These are phyloP conservation scores for Trichechus manatus DNA, from an alignment of 2,113 vertebrate genomes.

Conservation along the genomic window DNA sequence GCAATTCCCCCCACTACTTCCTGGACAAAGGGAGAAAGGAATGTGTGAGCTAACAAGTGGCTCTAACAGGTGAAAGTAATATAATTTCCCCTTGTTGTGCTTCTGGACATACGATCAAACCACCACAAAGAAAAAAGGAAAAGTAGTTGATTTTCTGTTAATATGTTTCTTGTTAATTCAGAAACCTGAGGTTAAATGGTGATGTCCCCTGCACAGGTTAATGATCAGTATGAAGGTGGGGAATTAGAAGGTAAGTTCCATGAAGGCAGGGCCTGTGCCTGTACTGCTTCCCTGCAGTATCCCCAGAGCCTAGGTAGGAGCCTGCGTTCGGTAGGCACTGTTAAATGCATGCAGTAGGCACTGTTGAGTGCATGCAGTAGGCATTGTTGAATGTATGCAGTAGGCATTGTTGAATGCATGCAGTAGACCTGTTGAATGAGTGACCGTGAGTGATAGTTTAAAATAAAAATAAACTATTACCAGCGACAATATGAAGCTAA, in stretches of 20 bases:
- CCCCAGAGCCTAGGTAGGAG: not conserved
- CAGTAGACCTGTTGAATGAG: not conserved
- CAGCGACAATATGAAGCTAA: not conserved
- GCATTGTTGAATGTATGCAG: not conserved
- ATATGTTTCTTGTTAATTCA: not conserved
- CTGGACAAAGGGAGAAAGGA: not conserved
- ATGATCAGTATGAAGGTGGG: not conserved
- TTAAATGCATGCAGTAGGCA: not conserved
- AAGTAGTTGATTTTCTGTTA: not conserved
- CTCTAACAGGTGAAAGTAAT: not conserved
- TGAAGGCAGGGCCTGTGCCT: not conserved
- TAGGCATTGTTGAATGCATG: not conserved
- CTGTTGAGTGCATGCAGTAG: not conserved
- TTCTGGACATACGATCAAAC: not conserved
- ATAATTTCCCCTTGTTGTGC: not conserved
- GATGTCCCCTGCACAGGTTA: not conserved
- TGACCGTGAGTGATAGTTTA: not conserved
- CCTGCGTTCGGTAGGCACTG: not conserved
- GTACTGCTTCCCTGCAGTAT: not conserved
- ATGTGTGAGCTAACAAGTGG: not conserved
- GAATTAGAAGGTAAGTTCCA: not conserved
- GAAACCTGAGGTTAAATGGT: not conserved
- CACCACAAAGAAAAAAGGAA: too few relatives aligned
- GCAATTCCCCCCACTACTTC: not conserved
- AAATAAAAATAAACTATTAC: not conserved